Percentiles rank a stretch among this genome's conserved stretches.
These are phyloP conservation scores for Cydia amplana DNA, from an alignment of 1,140 invertebrate species.

Conservation along the genomic window DNA sequence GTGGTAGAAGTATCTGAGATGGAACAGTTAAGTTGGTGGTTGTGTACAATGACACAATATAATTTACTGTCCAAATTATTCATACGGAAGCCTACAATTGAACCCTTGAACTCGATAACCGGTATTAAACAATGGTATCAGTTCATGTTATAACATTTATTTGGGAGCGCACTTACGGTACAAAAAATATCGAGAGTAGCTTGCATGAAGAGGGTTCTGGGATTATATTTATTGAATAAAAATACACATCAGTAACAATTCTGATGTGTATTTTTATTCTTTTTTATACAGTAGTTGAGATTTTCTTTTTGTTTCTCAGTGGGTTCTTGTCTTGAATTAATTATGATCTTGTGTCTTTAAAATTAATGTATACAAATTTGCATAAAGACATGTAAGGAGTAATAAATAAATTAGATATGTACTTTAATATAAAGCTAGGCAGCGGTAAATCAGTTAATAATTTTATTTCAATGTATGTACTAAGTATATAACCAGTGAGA, in stretches of 20 bases:
- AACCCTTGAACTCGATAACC: conserved; percentile 13
- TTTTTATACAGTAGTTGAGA: background rate
- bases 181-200: conserved; percentile 8
- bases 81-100: conserved; percentile 32
- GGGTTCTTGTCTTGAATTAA: no score
- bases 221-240: background rate
- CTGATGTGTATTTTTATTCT: background rate
- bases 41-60: conserved; percentile 19
- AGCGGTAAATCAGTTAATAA: no score
- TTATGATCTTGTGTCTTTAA: no score
- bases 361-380: no score
- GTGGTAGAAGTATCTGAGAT: background rate
- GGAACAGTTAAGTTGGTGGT: background rate
- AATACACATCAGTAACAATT: no score
- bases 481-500: no score
- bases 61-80: conserved; percentile 27
- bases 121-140: conserved; percentile 11
- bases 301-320: no score
- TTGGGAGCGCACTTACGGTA: conserved; percentile 12
- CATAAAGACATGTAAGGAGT: no score
- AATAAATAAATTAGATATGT: no score
- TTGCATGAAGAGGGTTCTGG: background rate
- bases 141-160: conserved; percentile 22
- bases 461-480: no score
- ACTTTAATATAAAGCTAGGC: no score